Evolutionary conservation across 1,140 invertebrate genomes (phyloP), one percentile per base, ranked within the genome.

Genomic region (Oryzaephilus surinamensis): DNA sequence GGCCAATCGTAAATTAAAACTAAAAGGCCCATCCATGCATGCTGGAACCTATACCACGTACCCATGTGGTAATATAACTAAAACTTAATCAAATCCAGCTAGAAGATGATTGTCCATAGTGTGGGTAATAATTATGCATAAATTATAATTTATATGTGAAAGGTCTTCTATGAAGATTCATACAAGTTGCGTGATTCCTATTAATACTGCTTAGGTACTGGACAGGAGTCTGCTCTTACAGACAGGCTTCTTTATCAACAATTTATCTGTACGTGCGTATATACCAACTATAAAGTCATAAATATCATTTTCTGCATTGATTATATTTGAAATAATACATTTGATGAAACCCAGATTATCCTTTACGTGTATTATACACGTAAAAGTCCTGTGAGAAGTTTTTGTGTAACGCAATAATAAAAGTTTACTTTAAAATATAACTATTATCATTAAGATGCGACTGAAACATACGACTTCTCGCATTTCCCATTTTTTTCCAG

Each of bases 101-200:
- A 19, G 16, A n/a, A 17, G 32, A 20, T 24, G 23, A 20, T 20
- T 20, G 14, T 18, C 32, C 19, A 7, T 10, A 11, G 36, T 30
- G 11, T 27, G 27, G 19, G 18, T 29, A 38, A 38, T 38, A 38
- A 38, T 38, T 38, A 38, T 28, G 35, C 35, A 38, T 38, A 38
- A 38, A 38, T 38, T 38, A 38, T 38, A 38, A 31, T 38, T 31
- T 38, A 27, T 38, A 13, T 30, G 17, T 31, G 28, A 38, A 38
- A 30, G 12, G 28, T 38, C 32, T 20, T 24, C 20, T 18, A 23
- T 24, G 32, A n/a, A 35, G 32, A 35, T 35, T 35, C 32, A 35
- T 35, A 20, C 23, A 15, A 7, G 32, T 35, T 35, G 32, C 32
- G 32, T 35, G 32, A 26, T 20, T 20, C 32, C 32, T 17, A 7